Conservation (phyloP, 1,140 invertebrate species). For the Pseudoatta argentina region DNA sequence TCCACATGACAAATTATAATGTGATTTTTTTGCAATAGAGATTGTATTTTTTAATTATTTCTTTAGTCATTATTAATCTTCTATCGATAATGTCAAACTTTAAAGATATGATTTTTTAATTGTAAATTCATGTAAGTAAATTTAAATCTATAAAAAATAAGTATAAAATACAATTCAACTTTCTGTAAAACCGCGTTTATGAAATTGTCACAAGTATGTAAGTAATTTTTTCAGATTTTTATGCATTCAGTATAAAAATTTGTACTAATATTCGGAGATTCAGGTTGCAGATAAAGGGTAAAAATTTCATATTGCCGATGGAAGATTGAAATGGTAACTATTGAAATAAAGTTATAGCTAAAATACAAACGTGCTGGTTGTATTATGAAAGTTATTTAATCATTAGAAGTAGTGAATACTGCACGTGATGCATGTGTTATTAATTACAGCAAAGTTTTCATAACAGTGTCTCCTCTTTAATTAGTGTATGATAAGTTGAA, state of each 20-base stretch:
- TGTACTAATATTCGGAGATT: too few species aligned
- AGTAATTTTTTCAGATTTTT: too few species aligned
- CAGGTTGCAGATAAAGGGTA: too few species aligned
- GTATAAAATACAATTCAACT: too few species aligned
- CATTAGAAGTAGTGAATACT: conserved; percentile 5
- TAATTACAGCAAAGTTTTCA: conserved; percentile 30
- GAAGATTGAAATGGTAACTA: neutral
- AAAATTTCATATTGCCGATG: too few species aligned
- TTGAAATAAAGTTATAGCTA: neutral
- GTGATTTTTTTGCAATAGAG: neutral
- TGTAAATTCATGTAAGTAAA: too few species aligned
- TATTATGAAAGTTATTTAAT: conserved; percentile 49
- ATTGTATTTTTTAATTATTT: conserved; percentile 9
- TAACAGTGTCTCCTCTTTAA: neutral
- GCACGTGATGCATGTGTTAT: neutral
- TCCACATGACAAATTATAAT: neutral
- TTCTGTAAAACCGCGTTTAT: too few species aligned
- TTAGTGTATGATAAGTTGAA: neutral
- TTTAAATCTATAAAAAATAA: too few species aligned
- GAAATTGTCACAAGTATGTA: too few species aligned
- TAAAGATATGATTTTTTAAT: too few species aligned
- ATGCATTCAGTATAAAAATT: too few species aligned
- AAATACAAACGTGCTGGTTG: neutral
- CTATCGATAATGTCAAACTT: too few species aligned
- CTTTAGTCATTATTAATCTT: neutral